Percentiles rank a stretch among this genome's conserved stretches.
phyloP scores from a whole-genome alignment of 2,113 vertebrate species.

The Pedionomus torquatus region DNA sequence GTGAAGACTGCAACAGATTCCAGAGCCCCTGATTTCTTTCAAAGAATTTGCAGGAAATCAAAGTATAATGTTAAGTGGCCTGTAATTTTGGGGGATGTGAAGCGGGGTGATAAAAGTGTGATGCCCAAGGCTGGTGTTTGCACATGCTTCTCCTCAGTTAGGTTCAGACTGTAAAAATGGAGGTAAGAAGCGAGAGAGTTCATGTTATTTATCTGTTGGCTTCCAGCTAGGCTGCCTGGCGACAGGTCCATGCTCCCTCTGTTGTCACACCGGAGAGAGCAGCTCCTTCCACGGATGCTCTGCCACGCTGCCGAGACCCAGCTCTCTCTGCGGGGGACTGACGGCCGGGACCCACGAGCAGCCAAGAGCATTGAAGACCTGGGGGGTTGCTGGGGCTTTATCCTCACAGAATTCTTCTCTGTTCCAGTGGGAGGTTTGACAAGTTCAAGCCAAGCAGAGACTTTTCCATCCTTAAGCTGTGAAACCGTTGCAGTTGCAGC shows the following conservation, averaged over 20 bases:
- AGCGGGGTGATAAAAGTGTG: neutral
- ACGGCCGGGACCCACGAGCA: fast-evolving
- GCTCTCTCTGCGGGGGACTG: fast-evolving
- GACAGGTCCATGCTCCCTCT: neutral
- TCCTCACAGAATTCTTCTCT: neutral
- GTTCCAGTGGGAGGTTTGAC: neutral
- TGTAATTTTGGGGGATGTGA: neutral
- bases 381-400: neutral
- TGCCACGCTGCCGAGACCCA: neutral
- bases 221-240: neutral
- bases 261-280: neutral
- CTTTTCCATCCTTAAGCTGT: neutral
- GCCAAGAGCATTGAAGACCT: neutral
- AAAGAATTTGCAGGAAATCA: neutral
- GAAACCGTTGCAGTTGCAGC: neutral
- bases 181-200: neutral
- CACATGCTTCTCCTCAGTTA: neutral
- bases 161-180: neutral
- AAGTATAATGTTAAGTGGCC: neutral
- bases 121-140: neutral
- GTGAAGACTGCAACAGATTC: neutral
- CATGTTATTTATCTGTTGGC: neutral
- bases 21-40: neutral
- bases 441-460: neutral
- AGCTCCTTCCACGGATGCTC: neutral